Evolutionary conservation across 2,797 vertebrate species (phyloP), one percentile per base, ranked within the genome.

Genomic region (Hemitrygon akajei): DNA sequence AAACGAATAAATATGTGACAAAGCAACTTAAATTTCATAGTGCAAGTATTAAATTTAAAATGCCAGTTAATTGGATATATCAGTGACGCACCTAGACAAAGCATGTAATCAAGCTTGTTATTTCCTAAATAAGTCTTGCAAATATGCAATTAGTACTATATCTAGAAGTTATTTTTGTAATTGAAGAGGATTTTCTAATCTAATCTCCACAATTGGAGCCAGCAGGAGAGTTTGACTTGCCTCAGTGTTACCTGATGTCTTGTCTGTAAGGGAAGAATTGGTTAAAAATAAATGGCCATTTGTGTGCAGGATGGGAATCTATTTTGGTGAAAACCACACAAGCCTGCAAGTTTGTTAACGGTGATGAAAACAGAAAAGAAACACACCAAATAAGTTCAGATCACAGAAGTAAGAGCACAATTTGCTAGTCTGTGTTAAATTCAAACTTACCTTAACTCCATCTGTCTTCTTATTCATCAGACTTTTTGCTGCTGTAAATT

Each of bases 401-500:
- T 76, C 66, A 93, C 71, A 94, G 89, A 0, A 94, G 87, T 91
- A 73, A 94, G 71, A 93, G 75, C 0, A 37, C n/a, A 12, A 4
- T 3, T 93, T 75, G 60, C 92, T 77, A 84, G 71, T n/a, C 27
- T 30, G 7, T 27, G 27, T 76, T 93, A 93, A 25, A 77, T 94
- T 95, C 94, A 93, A 87, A 96, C 98, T 96, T 97, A 99, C 99
- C 98, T 99, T 99, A 93, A 99, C 98, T 81, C 97, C 98, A 66
- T 99, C 98, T 0, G 97, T 95, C 95, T 99, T 99, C 97, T 99
- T 97, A 95, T 97, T 99, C 96, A 99, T 97, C 96, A 99, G 97
- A 97, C 98, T 99, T 96, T 99, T 99, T 95, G 98, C 99, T 98
- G 98, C 99, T 99, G 98, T 95, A 96, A 96, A 96, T 0, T 94